Base-by-base conservation (phyloP, 2,888 invertebrate genomes). In the Eustalomyia histrio region DNA sequence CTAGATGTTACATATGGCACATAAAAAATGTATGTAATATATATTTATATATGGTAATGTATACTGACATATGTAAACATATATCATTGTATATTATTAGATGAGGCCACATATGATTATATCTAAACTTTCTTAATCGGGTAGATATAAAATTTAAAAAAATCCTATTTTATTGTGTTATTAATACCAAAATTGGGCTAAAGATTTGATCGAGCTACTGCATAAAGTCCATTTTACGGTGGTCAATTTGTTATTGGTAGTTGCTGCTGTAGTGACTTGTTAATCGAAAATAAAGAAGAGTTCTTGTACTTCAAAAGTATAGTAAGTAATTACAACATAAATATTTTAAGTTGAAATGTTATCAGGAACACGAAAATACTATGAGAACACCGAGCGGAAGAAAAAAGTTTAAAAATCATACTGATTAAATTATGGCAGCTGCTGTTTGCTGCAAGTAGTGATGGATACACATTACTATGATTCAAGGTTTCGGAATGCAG, bases 401-500 rank as follows among this genome's bases (percentile, higher is more conserved):
- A 50, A 55, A 79, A 61, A 68, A 73, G 76, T 64, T 73, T 64
- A 58, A 76, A 79, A 79, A 73, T 68, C 73, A 79, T 65, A 73
- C 57, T 67, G 78, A 81, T 81, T 65, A 78, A 78, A 78, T 81
- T 81, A 81, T 78, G 71, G 58, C 16, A 65, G 58, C 61, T 79
- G 35, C 43, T 58, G 57, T 35, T 29, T 29, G 29, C 7, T 64
- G 17, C 52, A 61, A 60, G 39, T 33, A 69, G 29, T 33, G 43
- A 21, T 60, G 53, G 60, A 73, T 73, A 29, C 29, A 84, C n/a
- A n/a, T n/a, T n/a, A 86, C 87, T 83, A 86, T 90, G 90, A 90
- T 90, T 90, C 90, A 90, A 90, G 90, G 90, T 89, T 90, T 88
- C 88, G 90, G 89, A 88, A 90, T 90, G 90, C 90, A 90, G 90